Percentiles rank a stretch among this genome's conserved stretches.
Conservation (phyloP, 2,888 invertebrate species). For the Agrilus mali region DNA sequence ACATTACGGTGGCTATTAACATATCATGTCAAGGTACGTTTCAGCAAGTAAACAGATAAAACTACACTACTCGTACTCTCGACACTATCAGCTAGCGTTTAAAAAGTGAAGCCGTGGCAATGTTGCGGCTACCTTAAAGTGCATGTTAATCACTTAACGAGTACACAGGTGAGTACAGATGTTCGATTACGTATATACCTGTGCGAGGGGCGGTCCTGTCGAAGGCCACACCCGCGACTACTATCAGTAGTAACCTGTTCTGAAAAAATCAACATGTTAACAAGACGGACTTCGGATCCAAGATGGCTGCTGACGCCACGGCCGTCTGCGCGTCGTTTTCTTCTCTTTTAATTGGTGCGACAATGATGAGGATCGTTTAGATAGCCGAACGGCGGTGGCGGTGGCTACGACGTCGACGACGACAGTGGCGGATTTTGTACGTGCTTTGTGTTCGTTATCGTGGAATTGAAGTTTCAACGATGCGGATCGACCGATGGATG, state of each 20-base stretch:
- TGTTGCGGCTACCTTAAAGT: constrained; percentile 16
- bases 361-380: constrained; percentile 31
- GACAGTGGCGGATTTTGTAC: constrained; percentile 14
- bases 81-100: constrained; percentile 4
- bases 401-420: too few relatives aligned
- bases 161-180: constrained; percentile 26
- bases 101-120: constrained; percentile 10
- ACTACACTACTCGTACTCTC: constrained; percentile 10
- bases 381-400: constrained; percentile 17
- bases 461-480: constrained; percentile 20
- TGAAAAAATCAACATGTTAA: constrained; percentile 32
- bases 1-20: constrained; percentile 7
- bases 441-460: constrained; percentile 31
- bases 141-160: constrained; percentile 19
- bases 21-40: constrained; percentile 9
- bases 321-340: constrained; percentile 26
- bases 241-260: constrained; percentile 28
- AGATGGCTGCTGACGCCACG: constrained; percentile 33
- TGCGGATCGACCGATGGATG: not conserved
- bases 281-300: constrained; percentile 29
- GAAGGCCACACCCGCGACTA: constrained; percentile 25
- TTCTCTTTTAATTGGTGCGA: constrained; percentile 31
- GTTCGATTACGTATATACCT: constrained; percentile 24
- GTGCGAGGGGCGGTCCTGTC: constrained; percentile 21
- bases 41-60: constrained; percentile 13